A percentile compares a stretch with the other conserved stretches of the same genome.
phyloP scores from a whole-genome alignment of 1,140 invertebrate genomes.

The Nymphalis io region DNA sequence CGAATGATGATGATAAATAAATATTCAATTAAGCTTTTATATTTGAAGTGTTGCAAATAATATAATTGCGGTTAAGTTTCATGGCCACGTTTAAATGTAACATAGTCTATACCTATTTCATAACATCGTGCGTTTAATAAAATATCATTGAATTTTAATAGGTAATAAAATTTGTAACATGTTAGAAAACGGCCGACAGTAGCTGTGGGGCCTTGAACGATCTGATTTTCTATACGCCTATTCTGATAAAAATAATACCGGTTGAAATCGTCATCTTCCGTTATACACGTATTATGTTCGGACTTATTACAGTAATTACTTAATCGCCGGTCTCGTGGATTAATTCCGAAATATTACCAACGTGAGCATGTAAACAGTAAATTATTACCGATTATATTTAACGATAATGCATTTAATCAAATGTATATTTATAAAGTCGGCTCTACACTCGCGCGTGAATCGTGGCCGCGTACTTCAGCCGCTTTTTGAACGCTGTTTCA shows the following conservation, averaged over 20 bases:
- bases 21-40: too few relatives aligned
- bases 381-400: conserved; percentile 23
- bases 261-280: conserved; percentile 56
- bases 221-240: conserved; percentile 36
- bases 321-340: conserved; percentile 44
- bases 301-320: conserved; percentile 65
- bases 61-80: too few relatives aligned
- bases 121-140: conserved; percentile 17
- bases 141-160: conserved; percentile 27
- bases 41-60: too few relatives aligned
- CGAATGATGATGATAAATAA: too few relatives aligned
- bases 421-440: too few relatives aligned
- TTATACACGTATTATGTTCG: conserved; percentile 43
- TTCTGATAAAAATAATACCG: conserved; percentile 30
- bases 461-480: too few relatives aligned
- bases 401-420: conserved; percentile 4
- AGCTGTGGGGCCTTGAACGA: conserved; percentile 25
- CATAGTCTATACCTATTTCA: too few relatives aligned
- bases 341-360: conserved; percentile 4
- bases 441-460: too few relatives aligned
- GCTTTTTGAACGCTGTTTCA: too few relatives aligned
- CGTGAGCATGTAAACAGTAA: conserved; percentile 22
- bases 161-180: conserved; percentile 25
- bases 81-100: too few relatives aligned
- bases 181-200: conserved; percentile 30